These are phyloP conservation scores for Palythoa heliodiscus DNA, from an alignment of 92 coral and sea anemone species.

Conservation along the genomic window DNA sequence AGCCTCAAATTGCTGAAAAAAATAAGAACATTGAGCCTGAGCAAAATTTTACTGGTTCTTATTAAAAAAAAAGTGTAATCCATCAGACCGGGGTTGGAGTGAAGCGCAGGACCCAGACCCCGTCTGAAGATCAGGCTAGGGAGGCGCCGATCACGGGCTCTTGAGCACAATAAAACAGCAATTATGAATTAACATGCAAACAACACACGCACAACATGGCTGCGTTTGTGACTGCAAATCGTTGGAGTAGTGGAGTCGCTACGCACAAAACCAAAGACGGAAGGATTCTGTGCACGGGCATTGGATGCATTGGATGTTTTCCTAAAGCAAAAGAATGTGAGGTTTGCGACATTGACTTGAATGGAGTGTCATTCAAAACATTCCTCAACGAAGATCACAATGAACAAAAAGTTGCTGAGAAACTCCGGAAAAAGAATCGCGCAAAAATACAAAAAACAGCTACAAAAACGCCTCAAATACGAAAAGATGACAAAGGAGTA, in stretches of 20 bases:
- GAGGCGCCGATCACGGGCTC: background rate
- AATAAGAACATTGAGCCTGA: no score
- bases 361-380: constrained; percentile 58
- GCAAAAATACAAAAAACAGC: background rate
- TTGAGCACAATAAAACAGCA: background rate
- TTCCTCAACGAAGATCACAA: constrained; percentile 63
- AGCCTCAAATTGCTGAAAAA: no score
- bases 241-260: constrained; percentile 86
- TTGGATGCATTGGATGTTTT: constrained; percentile 92
- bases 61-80: no score
- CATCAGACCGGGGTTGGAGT: no score
- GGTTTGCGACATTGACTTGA: constrained; percentile 65
- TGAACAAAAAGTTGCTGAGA: constrained; percentile 50
- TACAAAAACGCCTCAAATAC: constrained; percentile 16
- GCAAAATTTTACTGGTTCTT: no score
- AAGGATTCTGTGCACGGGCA: constrained; percentile 90
- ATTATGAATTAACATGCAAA: background rate
- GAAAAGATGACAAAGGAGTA: constrained; percentile 7
- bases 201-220: constrained; percentile 61
- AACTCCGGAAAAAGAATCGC: constrained; percentile 1
- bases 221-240: constrained; percentile 87
- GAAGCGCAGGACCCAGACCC: no score
- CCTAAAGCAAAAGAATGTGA: constrained; percentile 88
- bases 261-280: constrained; percentile 94
- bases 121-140: no score